A percentile compares a stretch with the other conserved stretches of the same genome.
Conservation (phyloP, 1,140 invertebrate species). For the Polypedilum vanderplanki region DNA sequence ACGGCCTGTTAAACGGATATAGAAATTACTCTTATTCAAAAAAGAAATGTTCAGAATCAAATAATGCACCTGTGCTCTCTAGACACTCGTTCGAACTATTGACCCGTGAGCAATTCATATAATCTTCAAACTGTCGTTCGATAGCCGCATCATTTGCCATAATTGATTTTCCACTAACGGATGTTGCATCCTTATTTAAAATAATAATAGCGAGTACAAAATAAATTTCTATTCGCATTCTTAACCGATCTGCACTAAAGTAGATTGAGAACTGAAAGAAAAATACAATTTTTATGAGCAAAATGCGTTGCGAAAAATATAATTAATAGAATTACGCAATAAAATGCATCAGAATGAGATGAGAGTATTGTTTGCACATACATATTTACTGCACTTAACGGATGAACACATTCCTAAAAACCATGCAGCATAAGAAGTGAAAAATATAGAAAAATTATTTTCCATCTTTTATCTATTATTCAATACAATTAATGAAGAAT, state of each 20-base stretch:
- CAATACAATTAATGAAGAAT: background rate
- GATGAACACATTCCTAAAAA: background rate
- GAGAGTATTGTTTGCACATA: background rate
- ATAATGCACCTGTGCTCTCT: background rate
- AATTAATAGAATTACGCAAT: background rate
- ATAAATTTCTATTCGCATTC: constrained; percentile 14
- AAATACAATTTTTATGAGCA: background rate
- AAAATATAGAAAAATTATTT: background rate
- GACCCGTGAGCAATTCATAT: background rate
- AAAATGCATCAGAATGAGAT: background rate
- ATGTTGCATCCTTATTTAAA: background rate
- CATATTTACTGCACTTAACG: background rate
- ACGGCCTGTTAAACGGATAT: background rate
- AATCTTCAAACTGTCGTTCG: background rate
- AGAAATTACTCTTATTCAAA: too few relatives aligned
- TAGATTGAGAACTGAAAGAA: constrained; percentile 7
- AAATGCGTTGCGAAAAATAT: background rate
- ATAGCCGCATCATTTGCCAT: background rate
- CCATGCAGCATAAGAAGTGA: too few relatives aligned
- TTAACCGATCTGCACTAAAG: background rate
- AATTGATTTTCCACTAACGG: background rate
- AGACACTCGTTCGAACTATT: background rate
- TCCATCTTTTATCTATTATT: background rate
- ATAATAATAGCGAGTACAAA: background rate
- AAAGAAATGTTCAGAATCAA: background rate